Conservation (phyloP, 53 echinoderm and acorn worm species). For the Antedon mediterranea region DNA sequence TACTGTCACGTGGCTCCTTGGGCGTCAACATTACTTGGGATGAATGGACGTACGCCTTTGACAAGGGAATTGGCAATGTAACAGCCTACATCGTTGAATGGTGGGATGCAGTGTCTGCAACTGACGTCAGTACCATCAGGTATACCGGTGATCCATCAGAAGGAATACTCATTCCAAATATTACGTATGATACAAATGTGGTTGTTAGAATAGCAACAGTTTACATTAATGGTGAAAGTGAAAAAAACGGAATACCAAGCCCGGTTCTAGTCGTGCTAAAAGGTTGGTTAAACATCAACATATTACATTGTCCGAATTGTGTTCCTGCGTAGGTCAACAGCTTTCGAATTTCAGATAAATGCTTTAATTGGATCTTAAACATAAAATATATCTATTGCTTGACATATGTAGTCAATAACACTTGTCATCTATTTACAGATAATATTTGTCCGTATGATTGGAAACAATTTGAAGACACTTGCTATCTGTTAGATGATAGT, state of each 20-base stretch:
- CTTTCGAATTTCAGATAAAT: too few relatives aligned
- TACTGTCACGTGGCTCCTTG: neutral
- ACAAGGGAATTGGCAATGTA: neutral
- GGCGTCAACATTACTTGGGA: neutral
- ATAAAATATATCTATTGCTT: too few relatives aligned
- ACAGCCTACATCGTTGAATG: neutral
- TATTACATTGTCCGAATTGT: too few relatives aligned
- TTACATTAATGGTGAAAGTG: neutral
- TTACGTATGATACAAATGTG: neutral
- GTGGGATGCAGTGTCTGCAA: neutral
- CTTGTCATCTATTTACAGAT: too few relatives aligned
- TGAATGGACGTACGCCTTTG: neutral
- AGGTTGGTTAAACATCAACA: neutral
- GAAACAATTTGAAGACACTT: neutral
- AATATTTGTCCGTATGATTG: neutral
- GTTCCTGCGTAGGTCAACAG: too few relatives aligned
- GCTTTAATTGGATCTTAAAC: too few relatives aligned
- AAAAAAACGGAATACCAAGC: neutral
- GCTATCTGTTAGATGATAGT: neutral
- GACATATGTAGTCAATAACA: neutral
- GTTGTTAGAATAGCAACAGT: neutral
- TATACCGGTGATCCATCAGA: neutral
- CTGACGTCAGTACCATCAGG: neutral
- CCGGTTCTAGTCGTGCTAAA: neutral
- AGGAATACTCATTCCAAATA: neutral